A percentile compares a stretch with the other conserved stretches of the same genome.
Evolutionary conservation across 2,113 vertebrate species (phyloP).

Genomic region (Lucifuga dentata): DNA sequence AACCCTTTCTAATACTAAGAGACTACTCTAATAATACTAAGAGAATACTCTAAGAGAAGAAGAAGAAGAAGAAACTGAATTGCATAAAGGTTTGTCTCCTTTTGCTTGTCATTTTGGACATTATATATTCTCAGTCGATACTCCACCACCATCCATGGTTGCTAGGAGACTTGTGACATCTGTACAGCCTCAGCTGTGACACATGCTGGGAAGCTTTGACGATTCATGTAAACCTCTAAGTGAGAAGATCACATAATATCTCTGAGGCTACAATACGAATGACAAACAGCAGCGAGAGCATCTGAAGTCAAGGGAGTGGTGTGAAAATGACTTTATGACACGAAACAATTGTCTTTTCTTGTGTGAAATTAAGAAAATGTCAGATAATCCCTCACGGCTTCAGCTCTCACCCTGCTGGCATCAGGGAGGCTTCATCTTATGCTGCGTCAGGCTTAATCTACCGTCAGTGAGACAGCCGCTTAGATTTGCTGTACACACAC

Average conservation of each 20-base stretch:
- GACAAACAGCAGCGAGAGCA: not conserved
- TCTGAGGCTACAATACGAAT: slow-evolving; percentile 8
- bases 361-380: slow-evolving; percentile 44
- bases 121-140: no score
- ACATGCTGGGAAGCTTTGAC: no score
- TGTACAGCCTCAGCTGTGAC: no score
- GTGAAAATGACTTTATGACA: slow-evolving; percentile 6
- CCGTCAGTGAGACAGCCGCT: not conserved
- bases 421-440: slow-evolving; percentile 5
- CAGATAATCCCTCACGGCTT: slow-evolving; percentile 14
- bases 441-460: slow-evolving; percentile 4
- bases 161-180: no score
- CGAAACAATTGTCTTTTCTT: slow-evolving; percentile 25
- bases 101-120: no score
- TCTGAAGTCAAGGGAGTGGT: not conserved
- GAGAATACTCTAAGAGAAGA: no score
- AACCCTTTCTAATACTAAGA: no score
- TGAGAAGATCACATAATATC: not conserved
- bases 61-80: no score
- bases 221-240: not conserved
- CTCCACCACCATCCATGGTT: no score
- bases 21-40: no score
- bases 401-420: not conserved
- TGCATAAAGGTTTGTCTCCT: no score
- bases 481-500: no score